Base-by-base conservation (phyloP, 2,797 vertebrate genomes). In the Nothura maculosa region DNA sequence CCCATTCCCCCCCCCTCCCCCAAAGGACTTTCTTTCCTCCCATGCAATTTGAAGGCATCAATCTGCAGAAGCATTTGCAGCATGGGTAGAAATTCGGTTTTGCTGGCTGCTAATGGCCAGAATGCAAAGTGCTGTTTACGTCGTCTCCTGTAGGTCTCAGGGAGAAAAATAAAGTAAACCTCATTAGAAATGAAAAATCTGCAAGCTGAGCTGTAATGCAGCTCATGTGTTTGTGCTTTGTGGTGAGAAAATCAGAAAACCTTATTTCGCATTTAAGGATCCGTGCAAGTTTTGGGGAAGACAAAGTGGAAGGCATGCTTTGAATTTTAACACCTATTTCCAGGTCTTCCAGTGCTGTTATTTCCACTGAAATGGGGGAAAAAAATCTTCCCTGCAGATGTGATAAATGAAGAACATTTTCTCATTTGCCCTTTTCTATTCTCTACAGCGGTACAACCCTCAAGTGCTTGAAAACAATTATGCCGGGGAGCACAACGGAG, bases 211-310 rank as follows among this genome's bases (percentile, higher is more conserved):
- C 36, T 19, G 36, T 40, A 32, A 25, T n/a, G 18, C 17, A 10
- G 22, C 50, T 40, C 47, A 24, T 63, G 36, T 42, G 36, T 16
- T 45, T 50, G 28, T 21, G 27, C 34, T 45, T 64, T 89, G 66
- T 32, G 84, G 43, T 11, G 58, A 64, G 70, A 15, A 73, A 73
- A 58, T 54, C 30, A 63, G 80, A 96, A 88, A 88, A 87, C 34
- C 43, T 2, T 10, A 45, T 81, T 76, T 90, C 62, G 81, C 48
- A 6, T 87, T 90, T 77, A 73, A 77, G 48, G 96, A 93, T 1
- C 18, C 92, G 93, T 96, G 96, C 90, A 94, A 42, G 57, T 83
- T 93, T 87, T 92, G 54, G 14, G n/a, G 96, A 92, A 96, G 95
- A 94, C 89, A 93, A 92, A 91, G 81, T 30, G 15, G 81, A 91